Base-by-base conservation (phyloP, 2,888 invertebrate genomes). In the Pristionchus entomophagus region DNA sequence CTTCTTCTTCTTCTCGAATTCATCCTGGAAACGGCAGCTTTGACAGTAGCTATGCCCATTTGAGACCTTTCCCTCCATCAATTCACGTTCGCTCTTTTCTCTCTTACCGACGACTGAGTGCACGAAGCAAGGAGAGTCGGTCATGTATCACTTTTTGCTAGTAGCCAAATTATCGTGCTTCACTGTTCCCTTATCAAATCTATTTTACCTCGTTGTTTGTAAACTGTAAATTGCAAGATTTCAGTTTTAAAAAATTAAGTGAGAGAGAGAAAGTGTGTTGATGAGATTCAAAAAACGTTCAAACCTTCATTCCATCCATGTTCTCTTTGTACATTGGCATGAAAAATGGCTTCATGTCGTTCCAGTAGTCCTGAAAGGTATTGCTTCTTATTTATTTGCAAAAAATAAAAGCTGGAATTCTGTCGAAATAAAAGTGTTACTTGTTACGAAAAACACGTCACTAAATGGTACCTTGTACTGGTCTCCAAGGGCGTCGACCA, bases 301-400 rank as follows among this genome's bases (percentile, higher is more conserved):
- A 29, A 2, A 65, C 65, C 65, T 65, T 65, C 65, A 65, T 65
- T 26, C 59, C 59, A 22, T 65, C 65, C 73, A 32, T 41, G 10
- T 38, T 5, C 73, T 73, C 10, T 17, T 4, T 1, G 73, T 73
- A 73, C 73, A 73, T 73, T 2, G 73, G 10, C 19, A 19, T 12
- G 41, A 45, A 45, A 41, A 73, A 73, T n/a, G 73, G 73, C n/a
- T n/a, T 32, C 26, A 73, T n/a, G 22, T 73, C 73, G 26, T 41
- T 45, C 73, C 73, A 73, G 73, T 73, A 73, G 73, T 73, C 73
- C 38, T 73, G 41, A 41, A 73, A 65, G 19, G 10, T n/a, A 32
- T 45, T 12, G 8, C 29, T 62, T 32, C 32, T 6, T 45, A 14
- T 14, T 45, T 56, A n/a, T 14, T 5, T 14, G 19, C 19, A 14